Base-by-base conservation (phyloP, 2,888 invertebrate species). In the Chloroclysta siterata region DNA sequence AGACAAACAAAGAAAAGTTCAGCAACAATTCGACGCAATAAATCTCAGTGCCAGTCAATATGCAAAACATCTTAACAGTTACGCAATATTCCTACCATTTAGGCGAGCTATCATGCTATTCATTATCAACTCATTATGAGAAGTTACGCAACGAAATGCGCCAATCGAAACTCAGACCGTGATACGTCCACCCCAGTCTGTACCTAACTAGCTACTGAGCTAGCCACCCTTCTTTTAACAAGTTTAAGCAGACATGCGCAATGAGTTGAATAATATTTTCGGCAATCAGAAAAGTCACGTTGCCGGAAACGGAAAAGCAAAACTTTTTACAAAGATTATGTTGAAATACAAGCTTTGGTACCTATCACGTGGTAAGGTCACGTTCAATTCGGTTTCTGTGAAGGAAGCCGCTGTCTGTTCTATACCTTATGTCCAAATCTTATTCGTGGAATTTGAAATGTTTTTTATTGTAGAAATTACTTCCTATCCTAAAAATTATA, bases 91-190 rank as follows among this genome's bases (percentile, higher is more conserved):
- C 2, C 22, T 22, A 22, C 22, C 22, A 22, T 22, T 22, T 22
- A 22, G 22, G 22, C 22, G 22, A 22, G 22, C 11, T 11, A 39
- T 44, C 14, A 14, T 8, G 14, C 7, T 17, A 17, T 17, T 46
- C 5, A 0, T 8, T 17, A 17, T 46, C 46, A 10, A 11, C 11
- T 17, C 10, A 46, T 15, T 15, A 17, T 7, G 1, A 60, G 28
- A 60, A 60, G 60, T 60, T 60, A 50, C 60, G 60, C 50, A 60
- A 60, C 11, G n/a, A 42, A 54, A 54, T 60, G 60, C 54, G 60
- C 52, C 42, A 60, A 17, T 46, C 5, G 6, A 2, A n/a, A 13
- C 29, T n/a, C 11, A 29, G 3, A 52, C 5, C 13, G 6, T 0
- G n/a, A 39, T 8, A 29, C 5, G 29, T 22, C 54, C 54, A 29